Evolutionary conservation across 2,888 invertebrate genomes (phyloP), one percentile per base, ranked within the genome.

Genomic region (Conistra vaccinii): DNA sequence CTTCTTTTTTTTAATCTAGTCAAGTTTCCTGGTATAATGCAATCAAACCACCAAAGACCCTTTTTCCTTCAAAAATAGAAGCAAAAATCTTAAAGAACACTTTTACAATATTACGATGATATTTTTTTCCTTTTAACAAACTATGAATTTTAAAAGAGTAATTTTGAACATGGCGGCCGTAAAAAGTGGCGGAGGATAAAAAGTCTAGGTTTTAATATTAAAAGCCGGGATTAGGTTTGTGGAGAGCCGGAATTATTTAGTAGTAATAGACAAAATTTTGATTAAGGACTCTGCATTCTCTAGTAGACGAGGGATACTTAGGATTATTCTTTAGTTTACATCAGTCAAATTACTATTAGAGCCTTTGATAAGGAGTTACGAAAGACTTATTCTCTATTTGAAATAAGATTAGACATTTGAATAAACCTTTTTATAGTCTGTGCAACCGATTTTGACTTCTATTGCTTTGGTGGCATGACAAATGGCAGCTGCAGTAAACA

Each of bases 131-230:
- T 75, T 83, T 83, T 76, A 78, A 70, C 51, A 67, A 81, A 81
- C 81, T 85, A 84, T 84, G 85, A 85, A 85, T 81, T 86, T 75
- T 85, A 75, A 85, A 76, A 63, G 57, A 55, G 68, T 73, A 81
- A 85, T 85, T 84, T 84, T 29, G 67, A 63, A 81, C 62, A 78
- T 67, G 61, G 65, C 69, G 26, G 32, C 60, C 45, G 57, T 73
- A 84, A 81, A 77, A 72, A 73, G 61, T 63, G 39, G 62, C 23
- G 17, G 35, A 0, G n/a, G 51, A n/a, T 81, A 62, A 65, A 63
- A 70, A 61, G 12, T 77, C 48, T 74, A 66, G 55, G 39, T 48
- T 70, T 57, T 76, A 58, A 71, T 78, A 76, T 77, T 81, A 78
- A 76, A 84, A 76, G 66, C 42, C 39, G 17, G 79, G 85, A 81